phyloP scores from a whole-genome alignment of 1,140 invertebrate species.

The Dufourea novaeangliae region DNA sequence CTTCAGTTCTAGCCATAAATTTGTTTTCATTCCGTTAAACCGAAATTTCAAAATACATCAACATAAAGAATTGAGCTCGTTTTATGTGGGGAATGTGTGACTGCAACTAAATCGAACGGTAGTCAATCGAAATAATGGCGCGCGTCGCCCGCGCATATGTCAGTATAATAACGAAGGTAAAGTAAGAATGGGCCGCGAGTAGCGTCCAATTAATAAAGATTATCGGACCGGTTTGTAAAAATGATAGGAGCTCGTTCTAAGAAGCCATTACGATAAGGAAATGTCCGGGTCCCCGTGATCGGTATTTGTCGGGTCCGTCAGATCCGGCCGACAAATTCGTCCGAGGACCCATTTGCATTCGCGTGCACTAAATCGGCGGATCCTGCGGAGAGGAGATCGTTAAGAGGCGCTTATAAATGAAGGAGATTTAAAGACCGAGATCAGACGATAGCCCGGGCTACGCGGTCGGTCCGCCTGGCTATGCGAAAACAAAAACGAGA shows the following conservation, averaged over 20 bases:
- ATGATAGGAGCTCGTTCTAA: constrained; percentile 60
- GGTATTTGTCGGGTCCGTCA: constrained; percentile 47
- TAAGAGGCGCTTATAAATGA: constrained; percentile 70
- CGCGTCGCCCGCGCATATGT: neutral
- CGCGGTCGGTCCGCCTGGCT: constrained; percentile 23
- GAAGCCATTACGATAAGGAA: constrained; percentile 63
- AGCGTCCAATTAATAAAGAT: constrained; percentile 65
- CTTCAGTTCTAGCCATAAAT: too few relatives aligned
- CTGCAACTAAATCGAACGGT: neutral
- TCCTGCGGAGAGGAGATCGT: constrained; percentile 63
- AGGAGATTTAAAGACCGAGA: constrained; percentile 67
- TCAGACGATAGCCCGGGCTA: constrained; percentile 58
- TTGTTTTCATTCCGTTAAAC: neutral
- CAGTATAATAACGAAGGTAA: neutral
- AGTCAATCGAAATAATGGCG: neutral
- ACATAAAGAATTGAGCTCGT: neutral
- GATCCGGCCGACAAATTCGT: constrained; percentile 67
- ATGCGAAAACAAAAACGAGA: constrained; percentile 35
- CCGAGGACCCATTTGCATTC: constrained; percentile 64
- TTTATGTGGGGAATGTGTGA: neutral
- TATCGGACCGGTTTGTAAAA: constrained; percentile 60
- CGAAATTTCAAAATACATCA: neutral
- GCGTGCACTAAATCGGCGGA: constrained; percentile 65
- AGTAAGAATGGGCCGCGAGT: constrained; percentile 13
- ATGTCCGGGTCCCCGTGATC: constrained; percentile 52